Conservation (phyloP, 2,888 invertebrate species). For the Andrena chrysosceles region DNA sequence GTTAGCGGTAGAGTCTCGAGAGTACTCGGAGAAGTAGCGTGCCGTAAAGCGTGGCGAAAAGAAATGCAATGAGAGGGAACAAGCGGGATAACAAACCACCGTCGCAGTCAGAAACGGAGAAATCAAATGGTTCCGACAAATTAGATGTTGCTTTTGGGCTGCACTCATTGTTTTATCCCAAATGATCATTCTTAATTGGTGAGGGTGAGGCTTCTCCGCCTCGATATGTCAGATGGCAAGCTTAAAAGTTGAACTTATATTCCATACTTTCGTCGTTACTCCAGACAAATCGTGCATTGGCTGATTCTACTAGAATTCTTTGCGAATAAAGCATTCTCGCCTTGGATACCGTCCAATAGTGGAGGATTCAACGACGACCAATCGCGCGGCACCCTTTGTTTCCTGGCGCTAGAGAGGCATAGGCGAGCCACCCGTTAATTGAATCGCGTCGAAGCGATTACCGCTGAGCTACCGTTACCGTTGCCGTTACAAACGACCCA, state of each 20-base stretch:
- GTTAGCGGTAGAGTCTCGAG: conserved; percentile 66
- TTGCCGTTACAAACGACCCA: not conserved
- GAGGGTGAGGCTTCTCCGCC: too few relatives aligned
- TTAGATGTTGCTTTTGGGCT: too few relatives aligned
- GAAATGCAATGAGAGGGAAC: conserved; percentile 42
- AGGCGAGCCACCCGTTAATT: conserved; percentile 25
- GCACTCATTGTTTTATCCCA: too few relatives aligned
- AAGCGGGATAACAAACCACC: conserved; percentile 25
- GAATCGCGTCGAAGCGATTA: conserved; percentile 41
- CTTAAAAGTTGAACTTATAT: too few relatives aligned
- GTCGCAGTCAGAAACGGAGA: not conserved
- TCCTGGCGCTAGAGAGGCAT: conserved; percentile 7
- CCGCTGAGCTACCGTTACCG: conserved; percentile 7
- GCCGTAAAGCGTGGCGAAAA: conserved; percentile 56
- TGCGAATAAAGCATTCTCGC: conserved; percentile 36
- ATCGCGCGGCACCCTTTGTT: not conserved
- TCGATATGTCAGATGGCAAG: too few relatives aligned
- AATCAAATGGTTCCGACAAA: not conserved
- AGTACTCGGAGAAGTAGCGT: conserved; percentile 63
- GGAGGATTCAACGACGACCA: conserved; percentile 21
- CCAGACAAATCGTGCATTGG: not conserved
- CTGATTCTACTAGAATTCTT: conserved; percentile 23
- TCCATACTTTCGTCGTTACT: not conserved
- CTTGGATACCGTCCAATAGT: conserved; percentile 39
- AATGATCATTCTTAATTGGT: too few relatives aligned